These are phyloP conservation scores for Stegostoma tigrinum DNA, from an alignment of 2,113 vertebrate species.

Conservation along the genomic window DNA sequence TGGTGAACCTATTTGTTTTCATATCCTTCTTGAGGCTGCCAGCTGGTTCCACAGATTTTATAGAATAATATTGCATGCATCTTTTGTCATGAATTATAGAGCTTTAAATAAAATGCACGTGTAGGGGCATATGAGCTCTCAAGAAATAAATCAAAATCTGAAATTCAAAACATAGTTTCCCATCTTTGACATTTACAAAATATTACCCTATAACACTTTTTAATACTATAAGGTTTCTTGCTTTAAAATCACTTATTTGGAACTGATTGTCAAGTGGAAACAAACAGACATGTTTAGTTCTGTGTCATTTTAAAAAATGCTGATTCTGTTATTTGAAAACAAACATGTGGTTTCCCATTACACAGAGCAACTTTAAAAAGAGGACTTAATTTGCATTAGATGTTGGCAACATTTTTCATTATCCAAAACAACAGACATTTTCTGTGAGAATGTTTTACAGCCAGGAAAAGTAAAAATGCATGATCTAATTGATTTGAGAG, in stretches of 20 bases:
- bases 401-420: neutral
- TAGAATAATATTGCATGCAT: neutral
- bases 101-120: neutral
- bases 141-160: neutral
- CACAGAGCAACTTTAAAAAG: neutral
- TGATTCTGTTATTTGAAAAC: neutral
- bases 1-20: neutral
- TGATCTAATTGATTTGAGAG: neutral
- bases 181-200: neutral
- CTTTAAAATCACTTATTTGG: neutral
- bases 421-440: neutral
- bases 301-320: neutral
- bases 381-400: neutral
- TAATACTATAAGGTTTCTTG: neutral
- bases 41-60: neutral
- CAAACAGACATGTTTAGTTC: neutral
- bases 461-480: neutral
- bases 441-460: neutral
- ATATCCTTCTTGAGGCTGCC: neutral
- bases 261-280: neutral
- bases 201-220: neutral
- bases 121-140: neutral
- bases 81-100: neutral
- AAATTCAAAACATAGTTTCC: neutral
- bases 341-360: neutral